Base-by-base conservation (phyloP, 1,140 invertebrate genomes). In the Penaeus vannamei region DNA sequence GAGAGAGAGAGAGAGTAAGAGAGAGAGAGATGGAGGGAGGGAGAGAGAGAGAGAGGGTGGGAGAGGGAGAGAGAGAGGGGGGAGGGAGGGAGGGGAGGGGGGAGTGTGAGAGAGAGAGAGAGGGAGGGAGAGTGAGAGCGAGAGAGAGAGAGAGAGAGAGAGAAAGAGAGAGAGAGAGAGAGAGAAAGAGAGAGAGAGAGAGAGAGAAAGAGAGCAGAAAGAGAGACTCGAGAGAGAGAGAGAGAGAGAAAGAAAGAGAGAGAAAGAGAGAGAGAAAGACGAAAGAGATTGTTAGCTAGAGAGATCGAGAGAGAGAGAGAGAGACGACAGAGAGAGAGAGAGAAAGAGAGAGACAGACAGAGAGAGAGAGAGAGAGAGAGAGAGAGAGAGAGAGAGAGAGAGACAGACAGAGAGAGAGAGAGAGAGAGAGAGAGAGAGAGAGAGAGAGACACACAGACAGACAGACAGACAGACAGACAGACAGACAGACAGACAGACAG, bases 251-350 rank as follows among this genome's bases (percentile, higher is more conserved):
- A 81, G 26, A 23, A 60, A 83, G 1, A 26, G 81, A 61, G 81
- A 32, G 22, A 83, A 62, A 61, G 20, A 59, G 81, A 26, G n/a
- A 32, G n/a, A 83, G 26, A 61, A 4, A 12, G 29, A 83, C 20
- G 62, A n/a, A 10, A n/a, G 62, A 29, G 23, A 81, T 81, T 10
- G 8, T 14, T 17, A n/a, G 12, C 14, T 76, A 76, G n/a, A n/a
- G 12, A 76, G 12, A 76, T 12, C n/a, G 12, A 76, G 12, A 76
- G 69, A 76, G 69, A 76, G 69, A 76, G n/a, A n/a, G n/a, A n/a
- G n/a, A n/a, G n/a, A n/a, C n/a, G n/a, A n/a, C n/a, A n/a, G 69
- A 76, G 69, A 76, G 69, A 76, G 69, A 76, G 69, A 76, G 69
- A 76, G 69, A 76, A 32, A 76, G 69, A 76, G 69, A 77, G n/a